Base-by-base conservation (phyloP, 1,140 invertebrate species). In the Maconellicoccus hirsutus region DNA sequence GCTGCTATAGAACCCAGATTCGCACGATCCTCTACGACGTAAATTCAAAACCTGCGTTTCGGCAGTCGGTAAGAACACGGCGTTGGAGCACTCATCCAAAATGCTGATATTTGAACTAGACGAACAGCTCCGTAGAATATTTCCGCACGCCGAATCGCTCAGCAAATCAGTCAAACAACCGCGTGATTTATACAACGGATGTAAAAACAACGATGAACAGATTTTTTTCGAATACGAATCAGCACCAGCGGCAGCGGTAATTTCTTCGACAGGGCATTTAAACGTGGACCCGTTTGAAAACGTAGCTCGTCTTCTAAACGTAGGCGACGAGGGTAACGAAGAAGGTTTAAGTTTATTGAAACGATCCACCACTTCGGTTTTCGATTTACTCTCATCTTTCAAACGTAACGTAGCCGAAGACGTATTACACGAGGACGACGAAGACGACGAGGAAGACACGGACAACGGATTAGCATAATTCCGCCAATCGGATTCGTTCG, bases 1-100 rank as follows among this genome's bases (percentile, higher is more conserved):
- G 75, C 89, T 90, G 26, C 90, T 92, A 81, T 91, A 94, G 75
- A 93, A 93, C 0, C 92, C 92, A 29, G 89, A 91, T 78, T 94
- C 92, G 75, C 91, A 92, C 8, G 90, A 93, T n/a, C 90, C 90
- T 38, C 90, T 82, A 12, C 91, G 81, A 61, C 84, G 81, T 1
- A 86, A 78, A 70, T 72, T 70, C 6, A 52, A 39, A 59, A 61
- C 33, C 70, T 25, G 63, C 38, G 70, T 61, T 33, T 71, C 42
- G 3, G 61, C 69, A 29, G 70, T 26, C 72, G 71, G 29, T 42
- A 63, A 59, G 38, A 73, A 39, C 71, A 73, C 33, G 29, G 63
- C 29, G 69, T 71, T 39, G 29, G 71, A 71, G 27, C 70, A 70
- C 59, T 71, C 23, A 39, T 66, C 69, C 69, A 69, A 72, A 33